Base-by-base conservation (phyloP, 2,113 vertebrate genomes). In the Theristicus caerulescens region DNA sequence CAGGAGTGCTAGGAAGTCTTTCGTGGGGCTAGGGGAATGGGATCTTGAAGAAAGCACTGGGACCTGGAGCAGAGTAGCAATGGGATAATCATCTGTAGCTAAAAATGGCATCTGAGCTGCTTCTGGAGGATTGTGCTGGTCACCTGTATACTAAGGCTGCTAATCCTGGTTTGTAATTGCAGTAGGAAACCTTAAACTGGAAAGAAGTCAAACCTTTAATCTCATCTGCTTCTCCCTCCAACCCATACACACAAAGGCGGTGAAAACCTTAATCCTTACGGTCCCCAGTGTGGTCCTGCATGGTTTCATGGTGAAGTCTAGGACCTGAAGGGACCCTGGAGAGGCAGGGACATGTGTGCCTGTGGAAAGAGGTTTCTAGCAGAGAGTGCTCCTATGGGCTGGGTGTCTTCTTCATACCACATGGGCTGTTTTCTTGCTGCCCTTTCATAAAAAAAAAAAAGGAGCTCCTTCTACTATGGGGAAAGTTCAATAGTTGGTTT, bases 121-220 rank as follows among this genome's bases (percentile, higher is more conserved):
- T 95, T 89, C 44, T 89, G 65, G 57, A 47, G 44, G 40, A 67
- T 76, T 91, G 19, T 79, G 52, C 5, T 46, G 54, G n/a, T 88
- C 64, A 58, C n/a, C 64, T 74, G 16, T 64, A 54, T 36, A 12
- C 31, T 54, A 40, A 70, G 21, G 16, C 69, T 95, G 83, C 42
- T 86, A 94, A 91, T 82, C 65, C 70, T 0, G 2, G 52, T 52
- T 91, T 76, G 49, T 87, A 82, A 90, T 61, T 93, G 87, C 61
- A 69, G 42, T 61, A 82, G 66, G 71, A 95, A 96, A 83, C 44
- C 46, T 88, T 89, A 65, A 95, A 69, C 36, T 57, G 73, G 92
- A 91, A 95, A 65, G 7, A 76, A 82, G n/a, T 70, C 40, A 91
- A 87, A 87, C 16, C 78, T 93, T 89, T 94, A 84, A 71, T 89